Conservation (phyloP, 2,888 invertebrate genomes). For the Eilema depressum region DNA sequence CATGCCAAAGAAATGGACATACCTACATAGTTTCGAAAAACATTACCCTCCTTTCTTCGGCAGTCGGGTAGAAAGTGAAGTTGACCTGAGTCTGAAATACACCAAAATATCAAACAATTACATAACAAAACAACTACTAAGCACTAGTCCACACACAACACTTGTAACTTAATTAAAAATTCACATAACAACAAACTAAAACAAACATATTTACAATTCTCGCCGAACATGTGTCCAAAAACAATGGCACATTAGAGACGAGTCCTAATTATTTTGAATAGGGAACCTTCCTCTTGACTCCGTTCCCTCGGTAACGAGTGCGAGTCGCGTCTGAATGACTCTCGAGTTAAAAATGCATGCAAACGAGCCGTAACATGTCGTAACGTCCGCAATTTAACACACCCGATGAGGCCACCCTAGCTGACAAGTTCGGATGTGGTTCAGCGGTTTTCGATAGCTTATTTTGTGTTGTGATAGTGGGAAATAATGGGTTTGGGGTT, state of each 20-base stretch:
- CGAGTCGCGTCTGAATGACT: slow-evolving; percentile 47
- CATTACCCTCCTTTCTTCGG: too few species aligned
- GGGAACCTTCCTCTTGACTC: slow-evolving; percentile 59
- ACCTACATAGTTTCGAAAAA: too few species aligned
- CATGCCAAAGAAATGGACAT: too few species aligned
- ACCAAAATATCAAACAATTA: background rate
- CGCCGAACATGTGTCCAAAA: slow-evolving; percentile 19
- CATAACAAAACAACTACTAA: background rate
- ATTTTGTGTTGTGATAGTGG: slow-evolving; percentile 16
- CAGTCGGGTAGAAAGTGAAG: too few species aligned
- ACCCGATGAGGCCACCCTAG: slow-evolving; percentile 24
- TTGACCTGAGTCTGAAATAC: too few species aligned
- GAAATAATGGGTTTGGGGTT: background rate
- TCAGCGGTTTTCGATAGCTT: slow-evolving; percentile 37
- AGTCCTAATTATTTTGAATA: slow-evolving; percentile 53
- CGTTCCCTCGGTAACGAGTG: slow-evolving; percentile 62
- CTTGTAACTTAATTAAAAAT: slow-evolving; percentile 1
- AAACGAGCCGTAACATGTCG: slow-evolving; percentile 57
- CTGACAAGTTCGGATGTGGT: slow-evolving; percentile 21
- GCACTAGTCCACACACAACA: background rate
- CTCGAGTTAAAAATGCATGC: slow-evolving; percentile 68
- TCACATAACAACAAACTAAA: background rate
- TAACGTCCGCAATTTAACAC: slow-evolving; percentile 47
- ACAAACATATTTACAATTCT: background rate
- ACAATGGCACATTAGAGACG: slow-evolving; percentile 32